A percentile compares a stretch with the other conserved stretches of the same genome.
phyloP scores from a whole-genome alignment of 2,888 invertebrate genomes.

The Eupithecia tripunctaria region DNA sequence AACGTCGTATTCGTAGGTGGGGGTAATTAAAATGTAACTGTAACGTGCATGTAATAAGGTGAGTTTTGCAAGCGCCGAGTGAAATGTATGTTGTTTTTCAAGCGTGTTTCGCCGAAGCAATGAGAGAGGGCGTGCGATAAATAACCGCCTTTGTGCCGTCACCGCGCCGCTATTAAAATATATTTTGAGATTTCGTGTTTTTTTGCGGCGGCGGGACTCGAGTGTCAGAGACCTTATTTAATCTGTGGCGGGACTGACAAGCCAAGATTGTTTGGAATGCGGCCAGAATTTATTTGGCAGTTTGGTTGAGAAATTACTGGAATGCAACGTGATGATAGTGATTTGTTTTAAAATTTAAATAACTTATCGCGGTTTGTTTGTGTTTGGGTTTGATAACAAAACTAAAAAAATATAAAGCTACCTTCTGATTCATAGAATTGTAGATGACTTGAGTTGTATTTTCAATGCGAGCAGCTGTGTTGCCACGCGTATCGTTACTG shows the following conservation, averaged over 20 bases:
- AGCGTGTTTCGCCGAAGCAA: conserved; percentile 73
- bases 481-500: not conserved
- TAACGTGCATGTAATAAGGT: conserved; percentile 59
- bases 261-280: conserved; percentile 59
- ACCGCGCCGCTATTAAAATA: conserved; percentile 82
- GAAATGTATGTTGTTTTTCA: conserved; percentile 72
- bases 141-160: conserved; percentile 84
- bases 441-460: not conserved
- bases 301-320: conserved; percentile 25
- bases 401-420: not conserved
- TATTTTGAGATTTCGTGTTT: conserved; percentile 75
- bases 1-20: conserved; percentile 67
- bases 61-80: conserved; percentile 52
- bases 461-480: not conserved
- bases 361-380: not conserved
- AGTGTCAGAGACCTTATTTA: conserved; percentile 14
- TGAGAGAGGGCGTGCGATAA: conserved; percentile 85
- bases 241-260: conserved; percentile 40
- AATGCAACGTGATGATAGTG: conserved; percentile 20
- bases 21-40: conserved; percentile 62
- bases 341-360: conserved; percentile 17
- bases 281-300: conserved; percentile 54
- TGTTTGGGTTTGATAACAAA: not conserved
- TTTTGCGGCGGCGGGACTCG: conserved; percentile 68
- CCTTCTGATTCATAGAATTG: not conserved